These are phyloP conservation scores for Myiotriccus ornatus DNA, from an alignment of 2,797 vertebrate species.

Conservation along the genomic window DNA sequence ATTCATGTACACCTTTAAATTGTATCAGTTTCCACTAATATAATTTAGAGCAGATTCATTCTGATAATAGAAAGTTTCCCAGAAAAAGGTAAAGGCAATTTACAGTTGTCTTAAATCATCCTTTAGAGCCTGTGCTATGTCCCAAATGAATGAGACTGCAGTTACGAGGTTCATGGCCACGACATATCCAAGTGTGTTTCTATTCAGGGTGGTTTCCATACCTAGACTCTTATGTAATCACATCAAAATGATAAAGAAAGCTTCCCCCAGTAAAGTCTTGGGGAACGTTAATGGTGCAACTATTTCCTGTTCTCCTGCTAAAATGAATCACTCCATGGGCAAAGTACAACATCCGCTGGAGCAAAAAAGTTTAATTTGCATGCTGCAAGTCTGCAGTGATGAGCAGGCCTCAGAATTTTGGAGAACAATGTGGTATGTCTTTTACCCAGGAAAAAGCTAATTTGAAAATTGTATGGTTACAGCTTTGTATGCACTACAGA, in stretches of 20 bases:
- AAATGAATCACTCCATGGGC: background rate
- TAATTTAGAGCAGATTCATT: background rate
- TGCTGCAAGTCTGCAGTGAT: background rate
- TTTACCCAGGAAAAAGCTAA: background rate
- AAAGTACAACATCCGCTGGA: background rate
- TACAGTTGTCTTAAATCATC: background rate
- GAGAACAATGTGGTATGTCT: background rate
- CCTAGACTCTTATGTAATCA: background rate
- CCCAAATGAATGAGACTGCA: background rate
- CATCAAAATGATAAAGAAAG: background rate
- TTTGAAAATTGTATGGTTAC: background rate
- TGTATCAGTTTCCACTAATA: background rate
- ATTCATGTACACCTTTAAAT: background rate
- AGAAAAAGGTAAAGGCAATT: background rate
- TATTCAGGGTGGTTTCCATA: background rate
- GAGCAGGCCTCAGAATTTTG: background rate
- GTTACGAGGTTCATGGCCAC: background rate
- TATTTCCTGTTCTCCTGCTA: background rate
- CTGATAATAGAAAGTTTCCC: background rate
- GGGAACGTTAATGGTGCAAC: background rate
- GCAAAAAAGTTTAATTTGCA: background rate
- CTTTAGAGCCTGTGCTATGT: background rate
- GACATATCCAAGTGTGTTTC: background rate
- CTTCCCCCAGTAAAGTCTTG: background rate
- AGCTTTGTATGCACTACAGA: background rate